A percentile compares a stretch with the other conserved stretches of the same genome.
phyloP scores from a whole-genome alignment of 2,113 vertebrate genomes.

The Riparia riparia region DNA sequence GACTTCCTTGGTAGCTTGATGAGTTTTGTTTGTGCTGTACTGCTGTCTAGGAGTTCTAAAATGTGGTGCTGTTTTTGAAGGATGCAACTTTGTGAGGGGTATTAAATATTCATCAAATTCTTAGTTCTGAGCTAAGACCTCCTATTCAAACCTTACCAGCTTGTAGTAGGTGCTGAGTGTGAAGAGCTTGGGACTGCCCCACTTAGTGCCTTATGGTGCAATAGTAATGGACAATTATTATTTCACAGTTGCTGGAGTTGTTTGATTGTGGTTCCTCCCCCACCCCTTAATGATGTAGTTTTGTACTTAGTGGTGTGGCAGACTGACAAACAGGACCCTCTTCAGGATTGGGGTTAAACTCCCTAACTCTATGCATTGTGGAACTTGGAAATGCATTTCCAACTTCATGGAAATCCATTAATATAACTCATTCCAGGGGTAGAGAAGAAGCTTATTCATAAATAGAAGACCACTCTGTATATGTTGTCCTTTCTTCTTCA shows the following conservation, averaged over 20 bases:
- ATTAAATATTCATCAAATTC: slow-evolving; percentile 34
- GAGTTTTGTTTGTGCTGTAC: not conserved
- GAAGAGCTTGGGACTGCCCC: not conserved
- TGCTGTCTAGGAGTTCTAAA: not conserved
- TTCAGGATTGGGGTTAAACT: not conserved
- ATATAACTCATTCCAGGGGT: not conserved
- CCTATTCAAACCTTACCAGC: not conserved
- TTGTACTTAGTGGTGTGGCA: not conserved
- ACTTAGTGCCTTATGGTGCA: not conserved
- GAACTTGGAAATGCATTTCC: not conserved
- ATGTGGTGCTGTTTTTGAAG: not conserved
- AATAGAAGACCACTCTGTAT: not conserved
- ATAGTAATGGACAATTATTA: not conserved
- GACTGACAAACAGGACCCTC: not conserved
- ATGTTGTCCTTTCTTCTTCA: not conserved
- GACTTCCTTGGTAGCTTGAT: not conserved
- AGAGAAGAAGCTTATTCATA: not conserved
- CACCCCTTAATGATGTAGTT: not conserved
- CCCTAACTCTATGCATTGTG: not conserved
- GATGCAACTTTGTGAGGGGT: not conserved
- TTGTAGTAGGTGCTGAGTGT: not conserved
- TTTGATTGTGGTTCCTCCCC: not conserved
- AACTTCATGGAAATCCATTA: not conserved
- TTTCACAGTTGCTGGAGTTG: not conserved
- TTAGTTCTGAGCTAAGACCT: not conserved